These are phyloP conservation scores for Labrus mixtus DNA, from an alignment of 2,113 vertebrate species.

Conservation along the genomic window DNA sequence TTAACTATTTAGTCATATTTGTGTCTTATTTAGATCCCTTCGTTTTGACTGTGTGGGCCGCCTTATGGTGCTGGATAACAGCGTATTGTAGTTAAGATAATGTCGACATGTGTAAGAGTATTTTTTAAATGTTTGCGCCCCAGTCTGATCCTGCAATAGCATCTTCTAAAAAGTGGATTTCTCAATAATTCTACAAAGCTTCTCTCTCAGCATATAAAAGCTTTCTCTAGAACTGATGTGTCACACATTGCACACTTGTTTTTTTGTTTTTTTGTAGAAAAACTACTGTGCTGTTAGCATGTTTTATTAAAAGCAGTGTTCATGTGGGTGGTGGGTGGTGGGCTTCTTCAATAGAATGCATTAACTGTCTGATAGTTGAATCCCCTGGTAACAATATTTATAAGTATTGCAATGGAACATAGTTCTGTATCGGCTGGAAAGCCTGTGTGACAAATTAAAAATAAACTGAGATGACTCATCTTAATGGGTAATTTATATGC, in stretches of 20 bases:
- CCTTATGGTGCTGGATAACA: too few species aligned
- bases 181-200: conserved; percentile 33
- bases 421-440: neutral
- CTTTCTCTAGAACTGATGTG: conserved; percentile 24
- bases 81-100: neutral
- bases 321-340: conserved; percentile 14
- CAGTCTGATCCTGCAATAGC: conserved; percentile 2
- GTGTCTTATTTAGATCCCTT: too few species aligned
- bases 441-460: neutral
- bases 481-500: conserved; percentile 2
- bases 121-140: neutral
- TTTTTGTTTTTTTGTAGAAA: conserved; percentile 24
- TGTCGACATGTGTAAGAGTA: neutral
- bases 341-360: conserved; percentile 22
- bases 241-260: conserved; percentile 19
- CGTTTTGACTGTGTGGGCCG: too few species aligned
- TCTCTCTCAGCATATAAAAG: conserved; percentile 16
- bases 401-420: conserved; percentile 17
- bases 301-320: conserved; percentile 27
- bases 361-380: conserved; percentile 23
- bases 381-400: conserved; percentile 23
- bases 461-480: neutral
- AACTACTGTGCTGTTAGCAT: conserved; percentile 24
- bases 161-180: conserved; percentile 15
- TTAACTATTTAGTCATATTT: too few species aligned